A percentile compares a stretch with the other conserved stretches of the same genome.
Conservation (phyloP, 2,797 vertebrate species). For the Bradypus variegatus region DNA sequence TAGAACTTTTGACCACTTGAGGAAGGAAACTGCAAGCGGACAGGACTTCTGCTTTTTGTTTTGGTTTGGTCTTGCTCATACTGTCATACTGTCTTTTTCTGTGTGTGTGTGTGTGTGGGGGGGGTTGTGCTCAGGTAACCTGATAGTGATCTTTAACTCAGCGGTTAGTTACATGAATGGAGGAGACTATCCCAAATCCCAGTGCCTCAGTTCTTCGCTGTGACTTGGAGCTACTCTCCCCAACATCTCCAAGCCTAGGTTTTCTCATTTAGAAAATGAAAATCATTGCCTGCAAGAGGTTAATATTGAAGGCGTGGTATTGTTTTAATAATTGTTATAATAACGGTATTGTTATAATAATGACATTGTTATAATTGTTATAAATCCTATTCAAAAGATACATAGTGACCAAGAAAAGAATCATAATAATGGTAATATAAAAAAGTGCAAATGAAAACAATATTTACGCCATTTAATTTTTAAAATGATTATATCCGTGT, state of each 20-base stretch:
- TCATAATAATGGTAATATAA: neutral
- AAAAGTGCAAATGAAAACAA: neutral
- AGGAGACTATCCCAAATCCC: neutral
- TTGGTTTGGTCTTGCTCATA: neutral
- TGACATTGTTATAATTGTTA: no score
- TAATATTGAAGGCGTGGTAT: neutral
- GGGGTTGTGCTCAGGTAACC: no score
- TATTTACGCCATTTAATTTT: neutral
- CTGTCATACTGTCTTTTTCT: neutral
- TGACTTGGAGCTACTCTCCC: neutral
- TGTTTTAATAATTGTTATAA: no score
- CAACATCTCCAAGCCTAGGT: neutral
- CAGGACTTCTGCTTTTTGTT: neutral
- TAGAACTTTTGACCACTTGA: neutral
- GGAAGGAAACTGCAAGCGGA: neutral
- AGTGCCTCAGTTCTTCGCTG: neutral
- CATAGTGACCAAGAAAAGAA: neutral
- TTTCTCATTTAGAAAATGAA: neutral
- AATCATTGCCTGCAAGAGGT: neutral
- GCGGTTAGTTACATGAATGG: neutral
- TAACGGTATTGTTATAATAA: neutral
- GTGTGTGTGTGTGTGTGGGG: no score
- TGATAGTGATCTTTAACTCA: neutral
- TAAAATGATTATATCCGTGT: neutral
- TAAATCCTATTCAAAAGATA: neutral